Conservation (phyloP, 2,888 invertebrate species). For the Oxycera nigricornis region DNA sequence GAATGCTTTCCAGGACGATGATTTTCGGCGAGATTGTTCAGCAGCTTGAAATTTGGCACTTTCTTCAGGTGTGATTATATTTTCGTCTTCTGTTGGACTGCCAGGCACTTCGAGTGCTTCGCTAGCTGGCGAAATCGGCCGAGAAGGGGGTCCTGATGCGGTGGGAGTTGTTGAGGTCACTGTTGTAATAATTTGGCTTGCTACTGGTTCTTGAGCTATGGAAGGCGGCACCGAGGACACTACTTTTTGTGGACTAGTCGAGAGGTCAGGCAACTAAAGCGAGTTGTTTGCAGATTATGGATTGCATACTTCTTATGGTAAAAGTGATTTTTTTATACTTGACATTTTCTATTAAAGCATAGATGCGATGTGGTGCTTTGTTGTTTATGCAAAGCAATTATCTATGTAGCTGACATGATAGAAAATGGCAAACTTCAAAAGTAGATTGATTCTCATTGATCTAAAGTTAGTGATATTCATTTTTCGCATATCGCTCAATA, state of each 20-base stretch:
- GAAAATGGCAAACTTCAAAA: no score
- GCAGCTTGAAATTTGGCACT: conserved; percentile 60
- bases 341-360: no score
- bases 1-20: conserved; percentile 78
- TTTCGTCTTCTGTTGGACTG: conserved; percentile 44
- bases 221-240: conserved; percentile 49
- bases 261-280: conserved; percentile 52
- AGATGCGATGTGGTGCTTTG: no score
- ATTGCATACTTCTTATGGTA: conserved; percentile 13
- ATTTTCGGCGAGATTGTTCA: conserved; percentile 65
- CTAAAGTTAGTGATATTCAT: no score
- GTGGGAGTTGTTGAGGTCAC: conserved; percentile 56
- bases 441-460: no score
- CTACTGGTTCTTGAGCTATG: conserved; percentile 49
- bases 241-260: conserved; percentile 53
- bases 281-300: conserved; percentile 42
- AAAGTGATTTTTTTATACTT: no score
- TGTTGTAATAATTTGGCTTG: conserved; percentile 43
- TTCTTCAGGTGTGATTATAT: conserved; percentile 55
- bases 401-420: no score
- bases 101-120: conserved; percentile 60
- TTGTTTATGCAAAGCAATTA: no score
- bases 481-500: no score
- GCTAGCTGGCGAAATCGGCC: conserved; percentile 63
- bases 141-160: conserved; percentile 61